Evolutionary conservation across 2,797 vertebrate species (phyloP).

Genomic region (Nothura maculosa): DNA sequence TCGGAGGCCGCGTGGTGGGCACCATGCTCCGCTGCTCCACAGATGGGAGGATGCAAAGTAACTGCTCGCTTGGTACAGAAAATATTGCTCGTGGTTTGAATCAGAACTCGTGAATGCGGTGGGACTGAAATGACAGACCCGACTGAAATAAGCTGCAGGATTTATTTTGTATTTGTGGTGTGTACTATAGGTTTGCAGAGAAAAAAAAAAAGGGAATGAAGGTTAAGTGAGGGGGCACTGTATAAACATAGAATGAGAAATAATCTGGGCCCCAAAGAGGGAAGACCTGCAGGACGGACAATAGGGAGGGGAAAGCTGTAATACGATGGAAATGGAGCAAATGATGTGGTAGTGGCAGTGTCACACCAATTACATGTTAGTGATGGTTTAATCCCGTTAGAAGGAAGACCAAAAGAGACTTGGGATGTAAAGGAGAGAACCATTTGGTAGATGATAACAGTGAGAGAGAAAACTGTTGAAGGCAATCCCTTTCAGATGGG

Average conservation of each 20-base stretch:
- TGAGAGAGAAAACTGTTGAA: background rate
- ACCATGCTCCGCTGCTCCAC: conserved; percentile 88
- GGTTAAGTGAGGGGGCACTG: background rate
- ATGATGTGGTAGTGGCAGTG: background rate
- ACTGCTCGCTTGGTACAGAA: conserved; percentile 86
- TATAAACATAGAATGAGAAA: background rate
- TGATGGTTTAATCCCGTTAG: background rate
- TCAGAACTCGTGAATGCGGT: background rate
- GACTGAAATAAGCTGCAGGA: background rate
- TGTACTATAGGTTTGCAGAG: background rate
- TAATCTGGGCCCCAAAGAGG: background rate
- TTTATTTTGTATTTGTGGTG: background rate
- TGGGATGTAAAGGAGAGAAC: background rate
- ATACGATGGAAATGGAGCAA: background rate
- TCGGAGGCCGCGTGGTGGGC: conserved; percentile 86
- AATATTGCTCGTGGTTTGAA: background rate
- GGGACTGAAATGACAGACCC: background rate
- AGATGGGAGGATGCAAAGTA: conserved; percentile 88
- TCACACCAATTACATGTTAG: background rate
- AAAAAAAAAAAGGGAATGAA: fast-evolving
- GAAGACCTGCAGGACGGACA: background rate
- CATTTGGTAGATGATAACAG: background rate
- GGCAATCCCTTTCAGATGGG: background rate
- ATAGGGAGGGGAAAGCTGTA: background rate
- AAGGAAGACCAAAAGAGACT: background rate